These are phyloP conservation scores for Phymanthus crucifer DNA, from an alignment of 92 coral and sea anemone genomes.

Conservation along the genomic window DNA sequence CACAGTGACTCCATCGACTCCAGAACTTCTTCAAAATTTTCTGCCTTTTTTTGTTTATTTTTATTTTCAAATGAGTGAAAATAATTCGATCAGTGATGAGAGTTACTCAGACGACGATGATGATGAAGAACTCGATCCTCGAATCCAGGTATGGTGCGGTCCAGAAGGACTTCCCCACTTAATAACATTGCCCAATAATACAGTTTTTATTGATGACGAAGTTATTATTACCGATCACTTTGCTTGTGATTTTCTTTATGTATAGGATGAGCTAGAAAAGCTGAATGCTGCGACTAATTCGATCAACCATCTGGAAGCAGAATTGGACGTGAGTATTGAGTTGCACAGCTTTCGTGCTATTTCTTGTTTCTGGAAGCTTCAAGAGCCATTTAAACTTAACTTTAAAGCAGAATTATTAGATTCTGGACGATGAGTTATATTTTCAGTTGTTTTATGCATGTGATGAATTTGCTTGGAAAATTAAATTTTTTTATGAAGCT, in stretches of 20 bases:
- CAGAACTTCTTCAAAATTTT: neutral
- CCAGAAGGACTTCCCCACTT: neutral
- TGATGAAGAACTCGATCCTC: constrained; percentile 89
- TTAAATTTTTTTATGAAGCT: no score
- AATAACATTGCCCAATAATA: neutral
- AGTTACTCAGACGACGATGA: constrained; percentile 73
- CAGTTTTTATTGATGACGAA: neutral
- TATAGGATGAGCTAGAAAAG: constrained; percentile 86
- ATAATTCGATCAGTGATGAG: constrained; percentile 56
- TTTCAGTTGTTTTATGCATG: no score
- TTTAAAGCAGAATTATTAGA: no score
- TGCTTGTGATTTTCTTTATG: constrained; percentile 8
- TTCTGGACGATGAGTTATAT: no score
- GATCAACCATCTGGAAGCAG: constrained; percentile 91
- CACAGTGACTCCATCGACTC: neutral
- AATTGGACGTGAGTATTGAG: constrained; percentile 90
- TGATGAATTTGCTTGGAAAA: no score
- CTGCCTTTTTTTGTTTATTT: constrained; percentile 1
- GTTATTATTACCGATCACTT: neutral
- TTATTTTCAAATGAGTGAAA: constrained; percentile 56
- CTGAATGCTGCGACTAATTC: constrained; percentile 92
- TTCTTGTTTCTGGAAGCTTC: neutral
- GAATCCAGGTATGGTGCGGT: constrained; percentile 71
- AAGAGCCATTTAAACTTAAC: no score
- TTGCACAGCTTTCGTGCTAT: no score